phyloP scores from a whole-genome alignment of 2,888 invertebrate genomes.

The Punctoribates punctum region DNA sequence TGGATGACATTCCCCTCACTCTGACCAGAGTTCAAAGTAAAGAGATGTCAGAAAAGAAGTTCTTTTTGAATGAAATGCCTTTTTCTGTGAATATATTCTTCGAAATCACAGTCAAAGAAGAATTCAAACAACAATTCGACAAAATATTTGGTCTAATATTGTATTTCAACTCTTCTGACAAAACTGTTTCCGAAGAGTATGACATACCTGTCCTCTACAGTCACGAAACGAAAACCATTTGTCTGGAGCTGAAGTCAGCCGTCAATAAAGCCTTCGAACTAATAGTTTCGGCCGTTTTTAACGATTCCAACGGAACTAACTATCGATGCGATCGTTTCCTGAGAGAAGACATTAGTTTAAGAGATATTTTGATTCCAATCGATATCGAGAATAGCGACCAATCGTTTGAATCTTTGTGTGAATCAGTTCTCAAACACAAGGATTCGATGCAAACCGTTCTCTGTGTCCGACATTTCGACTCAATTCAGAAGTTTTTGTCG shows the following conservation, averaged over 20 bases:
- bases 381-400: background rate
- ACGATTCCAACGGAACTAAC: slow-evolving; percentile 34
- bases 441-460: slow-evolving; percentile 41
- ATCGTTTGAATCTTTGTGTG: slow-evolving; percentile 11
- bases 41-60: background rate
- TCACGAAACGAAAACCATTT: background rate
- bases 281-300: slow-evolving; percentile 27
- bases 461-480: slow-evolving; percentile 1
- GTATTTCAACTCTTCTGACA: background rate
- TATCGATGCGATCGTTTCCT: slow-evolving; percentile 35
- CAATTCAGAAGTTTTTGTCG: slow-evolving; percentile 31
- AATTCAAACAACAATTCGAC: slow-evolving; percentile 1
- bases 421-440: slow-evolving; percentile 22
- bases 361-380: slow-evolving; percentile 39
- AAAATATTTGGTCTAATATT: slow-evolving; percentile 6
- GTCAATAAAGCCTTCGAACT: slow-evolving; percentile 19
- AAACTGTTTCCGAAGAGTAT: background rate
- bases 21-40: background rate
- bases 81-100: slow-evolving; percentile 29
- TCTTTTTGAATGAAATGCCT: slow-evolving; percentile 14
- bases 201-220: slow-evolving; percentile 24
- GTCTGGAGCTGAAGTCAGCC: background rate
- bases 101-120: background rate
- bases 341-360: slow-evolving; percentile 32
- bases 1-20: slow-evolving; percentile 20